These are phyloP conservation scores for Priocnemis perturbator DNA, from an alignment of 2,888 invertebrate species.

Conservation along the genomic window DNA sequence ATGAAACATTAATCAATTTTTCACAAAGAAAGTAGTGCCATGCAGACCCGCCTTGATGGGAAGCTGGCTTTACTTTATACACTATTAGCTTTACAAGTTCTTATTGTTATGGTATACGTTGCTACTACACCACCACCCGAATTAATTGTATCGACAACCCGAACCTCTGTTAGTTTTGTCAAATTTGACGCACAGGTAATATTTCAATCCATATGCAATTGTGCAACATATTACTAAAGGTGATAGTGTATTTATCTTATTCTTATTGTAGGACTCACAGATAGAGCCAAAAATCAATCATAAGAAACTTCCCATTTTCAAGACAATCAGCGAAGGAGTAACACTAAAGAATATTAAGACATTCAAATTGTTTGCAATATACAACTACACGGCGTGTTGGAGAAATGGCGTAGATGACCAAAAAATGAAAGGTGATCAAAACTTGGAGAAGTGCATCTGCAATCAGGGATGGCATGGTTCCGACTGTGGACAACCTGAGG, in stretches of 20 bases:
- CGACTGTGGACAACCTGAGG: slow-evolving; percentile 82
- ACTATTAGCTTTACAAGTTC: slow-evolving; percentile 70
- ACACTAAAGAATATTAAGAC: slow-evolving; percentile 65
- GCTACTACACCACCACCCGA: slow-evolving; percentile 68
- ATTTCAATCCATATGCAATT: not conserved
- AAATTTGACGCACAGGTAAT: slow-evolving; percentile 57
- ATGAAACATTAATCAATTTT: slow-evolving; percentile 42
- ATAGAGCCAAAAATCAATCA: slow-evolving; percentile 24
- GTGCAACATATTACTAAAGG: not conserved
- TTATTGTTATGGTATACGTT: slow-evolving; percentile 72
- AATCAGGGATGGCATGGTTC: slow-evolving; percentile 81
- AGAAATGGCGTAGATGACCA: slow-evolving; percentile 63
- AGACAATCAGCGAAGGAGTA: slow-evolving; percentile 63
- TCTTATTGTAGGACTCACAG: slow-evolving; percentile 45
- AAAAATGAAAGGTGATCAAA: slow-evolving; percentile 60
- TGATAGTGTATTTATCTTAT: not conserved
- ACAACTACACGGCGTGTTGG: slow-evolving; percentile 69
- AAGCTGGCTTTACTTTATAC: slow-evolving; percentile 72
- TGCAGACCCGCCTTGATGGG: slow-evolving; percentile 73
- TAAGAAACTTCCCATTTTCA: slow-evolving; percentile 53
- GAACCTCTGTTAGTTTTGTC: slow-evolving; percentile 68
- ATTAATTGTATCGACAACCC: slow-evolving; percentile 56
- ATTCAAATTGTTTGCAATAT: slow-evolving; percentile 59
- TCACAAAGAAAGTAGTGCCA: slow-evolving; percentile 58
- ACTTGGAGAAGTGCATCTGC: slow-evolving; percentile 76